Conservation (phyloP, 1,140 invertebrate genomes). For the Drosophila biarmipes region DNA sequence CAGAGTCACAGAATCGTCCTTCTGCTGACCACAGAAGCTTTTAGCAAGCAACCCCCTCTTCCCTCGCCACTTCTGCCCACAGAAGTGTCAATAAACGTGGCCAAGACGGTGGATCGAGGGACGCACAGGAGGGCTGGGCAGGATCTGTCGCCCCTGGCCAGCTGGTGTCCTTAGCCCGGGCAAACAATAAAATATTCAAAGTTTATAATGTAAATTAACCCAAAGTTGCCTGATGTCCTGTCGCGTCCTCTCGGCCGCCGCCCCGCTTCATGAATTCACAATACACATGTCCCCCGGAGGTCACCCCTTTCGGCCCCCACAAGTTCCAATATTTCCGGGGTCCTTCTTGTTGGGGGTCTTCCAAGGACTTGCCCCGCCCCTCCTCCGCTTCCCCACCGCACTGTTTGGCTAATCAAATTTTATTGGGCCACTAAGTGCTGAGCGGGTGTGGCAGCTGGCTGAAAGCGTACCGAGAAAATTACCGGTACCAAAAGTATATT, state of each 20-base stretch:
- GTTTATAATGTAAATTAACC: conserved; percentile 83
- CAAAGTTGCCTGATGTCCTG: conserved; percentile 65
- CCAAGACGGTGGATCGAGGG: background rate
- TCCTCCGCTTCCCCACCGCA: background rate
- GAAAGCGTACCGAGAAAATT: conserved; percentile 11
- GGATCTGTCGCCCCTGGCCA: conserved; percentile 22
- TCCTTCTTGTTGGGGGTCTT: background rate
- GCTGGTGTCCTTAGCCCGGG: conserved; percentile 69
- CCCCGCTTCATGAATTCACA: conserved; percentile 51
- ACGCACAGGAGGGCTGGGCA: background rate
- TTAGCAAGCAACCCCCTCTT: background rate
- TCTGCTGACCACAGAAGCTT: conserved; percentile 18
- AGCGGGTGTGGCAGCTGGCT: background rate
- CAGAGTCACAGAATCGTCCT: conserved; percentile 13
- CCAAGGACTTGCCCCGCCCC: background rate
- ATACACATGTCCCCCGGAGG: conserved; percentile 35
- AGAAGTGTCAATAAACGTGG: conserved; percentile 55
- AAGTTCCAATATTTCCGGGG: conserved; percentile 21
- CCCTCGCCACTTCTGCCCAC: background rate
- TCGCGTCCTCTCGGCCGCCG: conserved; percentile 5
- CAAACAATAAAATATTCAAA: conserved; percentile 83
- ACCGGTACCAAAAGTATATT: background rate
- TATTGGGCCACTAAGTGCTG: conserved; percentile 57
- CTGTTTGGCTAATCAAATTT: conserved; percentile 69
- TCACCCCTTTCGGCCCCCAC: conserved; percentile 2